Conservation (phyloP, 2,113 vertebrate species). For the Thalassoma bifasciatum region DNA sequence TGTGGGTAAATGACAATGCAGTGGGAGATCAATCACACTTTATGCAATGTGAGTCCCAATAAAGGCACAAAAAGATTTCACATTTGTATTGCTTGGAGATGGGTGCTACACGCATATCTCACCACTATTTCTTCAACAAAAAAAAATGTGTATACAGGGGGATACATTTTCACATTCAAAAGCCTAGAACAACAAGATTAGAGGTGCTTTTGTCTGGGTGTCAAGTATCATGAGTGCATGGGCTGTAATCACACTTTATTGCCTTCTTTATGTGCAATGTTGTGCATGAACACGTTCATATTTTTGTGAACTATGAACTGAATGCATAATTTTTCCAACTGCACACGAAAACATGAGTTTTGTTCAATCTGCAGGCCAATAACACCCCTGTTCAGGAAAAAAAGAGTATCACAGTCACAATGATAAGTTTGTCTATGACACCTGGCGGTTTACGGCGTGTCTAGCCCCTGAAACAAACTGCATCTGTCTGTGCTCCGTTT, state of each 20-base stretch:
- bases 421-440: too few species aligned
- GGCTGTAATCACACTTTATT: conserved; percentile 39
- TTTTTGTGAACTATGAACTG: too few species aligned
- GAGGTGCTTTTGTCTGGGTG: conserved; percentile 15
- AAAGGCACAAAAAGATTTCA: neutral
- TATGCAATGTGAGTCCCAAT: conserved; percentile 2
- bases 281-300: too few species aligned
- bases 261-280: conserved; percentile 2
- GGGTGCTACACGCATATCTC: neutral
- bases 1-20: conserved; percentile 1
- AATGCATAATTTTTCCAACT: too few species aligned
- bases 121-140: neutral
- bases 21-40: neutral
- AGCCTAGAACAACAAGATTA: conserved; percentile 25
- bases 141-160: too few species aligned
- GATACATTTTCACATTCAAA: neutral
- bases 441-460: too few species aligned
- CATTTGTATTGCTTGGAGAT: neutral
- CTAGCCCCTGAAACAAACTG: too few species aligned
- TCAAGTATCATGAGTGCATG: conserved; percentile 10
- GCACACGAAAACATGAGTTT: too few species aligned
- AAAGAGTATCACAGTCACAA: too few species aligned
- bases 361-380: too few species aligned
- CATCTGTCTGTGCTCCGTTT: too few species aligned
- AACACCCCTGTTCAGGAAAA: too few species aligned